These are phyloP conservation scores for Argyresthia goedartella DNA, from an alignment of 2,888 invertebrate species.

Conservation along the genomic window DNA sequence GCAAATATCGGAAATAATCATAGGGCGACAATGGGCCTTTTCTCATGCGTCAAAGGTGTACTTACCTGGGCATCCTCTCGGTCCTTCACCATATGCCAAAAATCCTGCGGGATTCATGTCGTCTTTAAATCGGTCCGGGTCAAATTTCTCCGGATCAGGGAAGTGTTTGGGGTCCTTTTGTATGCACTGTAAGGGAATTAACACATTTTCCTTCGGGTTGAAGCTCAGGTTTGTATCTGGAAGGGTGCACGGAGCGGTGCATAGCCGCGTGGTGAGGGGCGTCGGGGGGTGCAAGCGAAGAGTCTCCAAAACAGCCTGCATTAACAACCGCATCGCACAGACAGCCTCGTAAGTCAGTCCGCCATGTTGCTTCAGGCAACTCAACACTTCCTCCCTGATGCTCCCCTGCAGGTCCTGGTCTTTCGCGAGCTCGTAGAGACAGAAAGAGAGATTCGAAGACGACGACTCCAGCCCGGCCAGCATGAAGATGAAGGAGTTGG, in stretches of 20 bases:
- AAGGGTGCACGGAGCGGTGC: constrained; percentile 45
- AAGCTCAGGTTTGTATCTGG: constrained; percentile 35
- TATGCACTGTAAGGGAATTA: constrained; percentile 53
- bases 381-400: constrained; percentile 40
- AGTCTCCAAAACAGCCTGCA: constrained; percentile 43
- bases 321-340: constrained; percentile 41
- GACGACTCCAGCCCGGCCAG: constrained; percentile 60
- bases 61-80: constrained; percentile 58
- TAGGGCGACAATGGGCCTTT: no score
- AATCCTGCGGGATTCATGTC: constrained; percentile 44
- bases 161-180: constrained; percentile 50
- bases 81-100: constrained; percentile 56
- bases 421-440: constrained; percentile 55
- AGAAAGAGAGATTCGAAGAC: constrained; percentile 54
- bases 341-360: constrained; percentile 53
- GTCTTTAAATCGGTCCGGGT: constrained; percentile 47
- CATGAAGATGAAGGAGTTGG: constrained; percentile 66
- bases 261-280: constrained; percentile 52
- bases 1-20: no score
- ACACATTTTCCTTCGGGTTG: constrained; percentile 41
- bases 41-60: not conserved
- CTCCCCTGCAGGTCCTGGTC: constrained; percentile 44
- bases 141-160: constrained; percentile 49
- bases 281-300: constrained; percentile 54
- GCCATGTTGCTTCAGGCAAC: constrained; percentile 32